phyloP scores from a whole-genome alignment of 2,113 vertebrate species.

The Penelope pileata region DNA sequence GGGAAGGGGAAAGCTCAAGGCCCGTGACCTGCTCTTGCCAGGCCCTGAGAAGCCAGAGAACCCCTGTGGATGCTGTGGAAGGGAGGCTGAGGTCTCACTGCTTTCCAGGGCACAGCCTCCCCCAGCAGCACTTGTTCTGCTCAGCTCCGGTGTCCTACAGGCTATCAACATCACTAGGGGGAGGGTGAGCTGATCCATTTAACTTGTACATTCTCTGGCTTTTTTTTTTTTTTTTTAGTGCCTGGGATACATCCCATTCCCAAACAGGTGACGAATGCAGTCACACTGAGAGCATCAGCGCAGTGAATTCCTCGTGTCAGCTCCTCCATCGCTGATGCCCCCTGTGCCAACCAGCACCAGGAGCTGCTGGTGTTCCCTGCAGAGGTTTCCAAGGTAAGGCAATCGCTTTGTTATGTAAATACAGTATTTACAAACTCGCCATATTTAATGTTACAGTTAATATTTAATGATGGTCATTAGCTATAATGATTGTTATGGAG shows the following conservation, averaged over 20 bases:
- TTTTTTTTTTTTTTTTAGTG: background rate
- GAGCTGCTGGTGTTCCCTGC: background rate
- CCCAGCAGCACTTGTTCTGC: background rate
- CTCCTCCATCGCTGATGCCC: conserved; percentile 24
- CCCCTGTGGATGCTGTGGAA: background rate
- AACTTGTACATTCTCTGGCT: background rate
- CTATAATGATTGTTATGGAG: background rate
- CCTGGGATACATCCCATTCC: background rate
- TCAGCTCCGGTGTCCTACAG: rapidly evolving
- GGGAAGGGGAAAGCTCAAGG: background rate
- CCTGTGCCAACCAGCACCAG: background rate
- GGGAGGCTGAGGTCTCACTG: background rate
- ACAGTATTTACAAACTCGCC: background rate
- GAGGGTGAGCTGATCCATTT: background rate
- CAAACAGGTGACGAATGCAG: background rate
- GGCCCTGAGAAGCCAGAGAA: background rate
- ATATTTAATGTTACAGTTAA: background rate
- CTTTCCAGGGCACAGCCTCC: background rate
- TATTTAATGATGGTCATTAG: background rate
- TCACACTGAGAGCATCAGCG: background rate
- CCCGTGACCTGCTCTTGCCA: background rate
- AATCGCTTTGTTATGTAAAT: background rate
- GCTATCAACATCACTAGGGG: background rate
- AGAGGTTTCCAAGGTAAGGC: background rate
- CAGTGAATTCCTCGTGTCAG: background rate